phyloP scores from a whole-genome alignment of 2,888 invertebrate species.

The Chloroclystis v-ata region DNA sequence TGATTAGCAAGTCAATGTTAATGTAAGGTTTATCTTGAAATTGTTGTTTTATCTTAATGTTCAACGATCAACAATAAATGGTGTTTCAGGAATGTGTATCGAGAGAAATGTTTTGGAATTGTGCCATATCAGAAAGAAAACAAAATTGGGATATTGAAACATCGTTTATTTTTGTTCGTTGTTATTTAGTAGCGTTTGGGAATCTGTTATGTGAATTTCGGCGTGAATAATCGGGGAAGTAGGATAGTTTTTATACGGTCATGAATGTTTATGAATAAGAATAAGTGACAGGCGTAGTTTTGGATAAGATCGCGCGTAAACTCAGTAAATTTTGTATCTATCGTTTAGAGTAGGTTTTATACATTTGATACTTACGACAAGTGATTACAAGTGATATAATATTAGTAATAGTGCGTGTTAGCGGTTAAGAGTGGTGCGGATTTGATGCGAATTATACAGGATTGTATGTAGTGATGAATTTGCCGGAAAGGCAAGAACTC shows the following conservation, averaged over 20 bases:
- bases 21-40: slow-evolving; percentile 46
- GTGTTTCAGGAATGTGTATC: slow-evolving; percentile 35
- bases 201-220: slow-evolving; percentile 45
- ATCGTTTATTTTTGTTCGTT: slow-evolving; percentile 57
- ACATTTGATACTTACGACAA: slow-evolving; percentile 77
- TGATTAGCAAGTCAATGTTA: slow-evolving; percentile 66
- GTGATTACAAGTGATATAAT: slow-evolving; percentile 75
- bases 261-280: slow-evolving; percentile 72
- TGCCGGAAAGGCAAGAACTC: slow-evolving; percentile 66
- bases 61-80: slow-evolving; percentile 52
- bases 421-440: slow-evolving; percentile 72
- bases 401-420: slow-evolving; percentile 66
- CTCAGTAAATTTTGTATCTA: slow-evolving; percentile 64
- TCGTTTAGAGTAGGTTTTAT: slow-evolving; percentile 70
- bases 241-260: slow-evolving; percentile 64
- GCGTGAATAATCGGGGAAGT: slow-evolving; percentile 46
- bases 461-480: slow-evolving; percentile 41
- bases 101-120: slow-evolving; percentile 45
- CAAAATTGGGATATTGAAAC: slow-evolving; percentile 29
- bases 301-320: slow-evolving; percentile 61
- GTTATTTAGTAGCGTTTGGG: slow-evolving; percentile 14
- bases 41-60: slow-evolving; percentile 39
- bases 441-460: slow-evolving; percentile 45
- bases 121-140: slow-evolving; percentile 60
- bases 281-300: slow-evolving; percentile 69